These are phyloP conservation scores for Diprion similis DNA, from an alignment of 1,140 invertebrate species.

Conservation along the genomic window DNA sequence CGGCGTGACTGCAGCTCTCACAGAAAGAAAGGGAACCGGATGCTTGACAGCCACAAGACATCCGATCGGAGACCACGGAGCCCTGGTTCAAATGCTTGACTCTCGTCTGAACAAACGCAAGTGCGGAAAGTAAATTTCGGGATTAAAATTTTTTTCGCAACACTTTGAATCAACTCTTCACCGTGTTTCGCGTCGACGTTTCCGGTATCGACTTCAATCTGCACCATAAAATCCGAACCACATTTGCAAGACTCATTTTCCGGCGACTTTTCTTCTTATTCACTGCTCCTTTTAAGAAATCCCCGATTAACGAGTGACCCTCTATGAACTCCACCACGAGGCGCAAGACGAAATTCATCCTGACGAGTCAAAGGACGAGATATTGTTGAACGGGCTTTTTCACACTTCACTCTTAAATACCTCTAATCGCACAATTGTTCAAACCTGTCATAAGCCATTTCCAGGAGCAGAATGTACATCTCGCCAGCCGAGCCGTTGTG, in stretches of 20 bases:
- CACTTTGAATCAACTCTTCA: background rate
- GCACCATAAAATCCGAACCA: conserved; percentile 30
- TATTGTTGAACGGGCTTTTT: background rate
- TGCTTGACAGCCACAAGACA: conserved; percentile 28
- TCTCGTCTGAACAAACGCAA: conserved; percentile 20
- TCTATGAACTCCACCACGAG: conserved; percentile 35
- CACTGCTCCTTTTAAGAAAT: conserved; percentile 18
- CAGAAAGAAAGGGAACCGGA: conserved; percentile 22
- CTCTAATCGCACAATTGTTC: background rate
- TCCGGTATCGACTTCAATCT: conserved; percentile 26
- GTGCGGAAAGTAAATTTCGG: conserved; percentile 21
- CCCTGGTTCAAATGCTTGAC: background rate
- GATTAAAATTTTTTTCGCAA: background rate
- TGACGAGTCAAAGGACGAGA: conserved; percentile 18
- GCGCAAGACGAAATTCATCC: conserved; percentile 34
- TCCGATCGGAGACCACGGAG: conserved; percentile 10
- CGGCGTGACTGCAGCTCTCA: conserved; percentile 27
- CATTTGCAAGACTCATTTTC: conserved; percentile 26
- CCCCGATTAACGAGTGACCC: conserved; percentile 26
- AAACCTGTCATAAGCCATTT: conserved; percentile 47
- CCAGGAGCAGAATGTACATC: conserved; percentile 44
- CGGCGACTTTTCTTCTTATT: conserved; percentile 18
- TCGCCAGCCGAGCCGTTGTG: conserved; percentile 36
- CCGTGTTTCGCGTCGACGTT: conserved; percentile 27
- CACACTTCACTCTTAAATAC: too few species aligned